Evolutionary conservation across 2,888 invertebrate species (phyloP), one percentile per base, ranked within the genome.

Genomic region (Spilarctia lutea): DNA sequence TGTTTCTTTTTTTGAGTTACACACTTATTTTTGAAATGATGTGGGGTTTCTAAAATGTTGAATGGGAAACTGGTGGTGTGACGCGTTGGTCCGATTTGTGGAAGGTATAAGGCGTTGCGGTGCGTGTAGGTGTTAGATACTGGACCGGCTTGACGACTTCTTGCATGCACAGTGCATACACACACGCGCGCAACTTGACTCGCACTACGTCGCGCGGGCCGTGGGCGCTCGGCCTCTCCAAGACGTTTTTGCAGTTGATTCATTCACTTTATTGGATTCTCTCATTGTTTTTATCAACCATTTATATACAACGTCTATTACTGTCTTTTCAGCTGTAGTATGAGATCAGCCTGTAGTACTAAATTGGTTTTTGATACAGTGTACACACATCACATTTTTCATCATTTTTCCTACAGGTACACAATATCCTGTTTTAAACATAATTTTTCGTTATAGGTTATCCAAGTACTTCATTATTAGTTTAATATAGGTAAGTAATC

Each of bases 111-210:
- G 18, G 85, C 85, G 84, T 85, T 85, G 88, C 85, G 83, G 86
- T 83, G 83, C 87, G 90, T 89, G 93, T 92, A 92, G 94, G 94
- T 92, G 92, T 93, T 88, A 88, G 91, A 88, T 84, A 85, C 87
- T 85, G 87, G 93, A 94, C 95, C 94, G 94, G 94, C 93, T 90
- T 88, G 91, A 91, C 91, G 76, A 88, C 89, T 91, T 91, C 86
- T 89, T 81, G 82, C 88, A 85, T 88, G 86, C 87, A 84, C 85
- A 85, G 78, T 89, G 88, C 90, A 90, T 89, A 87, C 90, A 87
- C 86, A 84, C 90, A 85, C 85, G 75, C 81, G 81, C 81, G 81
- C 77, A 68, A 72, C 63, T 79, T 69, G 74, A 24, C 77, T 75
- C 72, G 73, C 60, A 76, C 75, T 73, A 66, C 77, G 75, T 79